phyloP scores from a whole-genome alignment of 2,113 vertebrate genomes.

The Balaenoptera acutorostrata region DNA sequence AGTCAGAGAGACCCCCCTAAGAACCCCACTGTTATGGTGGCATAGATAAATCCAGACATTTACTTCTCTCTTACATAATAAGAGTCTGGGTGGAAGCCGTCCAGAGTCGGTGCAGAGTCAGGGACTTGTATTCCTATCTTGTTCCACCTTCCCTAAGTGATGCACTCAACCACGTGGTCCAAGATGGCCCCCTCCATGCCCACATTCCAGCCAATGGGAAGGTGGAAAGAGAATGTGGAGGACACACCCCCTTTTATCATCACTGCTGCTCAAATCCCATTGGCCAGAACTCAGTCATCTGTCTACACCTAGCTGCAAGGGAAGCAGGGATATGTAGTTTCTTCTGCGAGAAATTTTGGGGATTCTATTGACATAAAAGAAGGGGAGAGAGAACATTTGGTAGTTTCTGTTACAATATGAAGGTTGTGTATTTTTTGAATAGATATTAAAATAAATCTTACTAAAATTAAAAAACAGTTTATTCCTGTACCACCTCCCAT shows the following conservation, averaged over 20 bases:
- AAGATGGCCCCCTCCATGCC: not conserved
- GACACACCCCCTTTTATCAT: not conserved
- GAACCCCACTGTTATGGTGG: not conserved
- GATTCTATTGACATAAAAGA: not conserved
- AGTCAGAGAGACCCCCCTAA: not conserved
- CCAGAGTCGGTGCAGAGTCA: not conserved
- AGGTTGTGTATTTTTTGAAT: not conserved
- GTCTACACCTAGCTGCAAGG: not conserved
- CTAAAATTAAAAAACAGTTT: not conserved
- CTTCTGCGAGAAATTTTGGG: not conserved
- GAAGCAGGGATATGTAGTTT: not conserved
- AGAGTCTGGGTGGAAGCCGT: not conserved
- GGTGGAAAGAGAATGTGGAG: not conserved
- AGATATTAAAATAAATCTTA: not conserved
- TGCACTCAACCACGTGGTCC: not conserved
- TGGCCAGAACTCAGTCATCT: not conserved
- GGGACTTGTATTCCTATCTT: not conserved
- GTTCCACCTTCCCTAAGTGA: not conserved
- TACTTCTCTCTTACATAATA: not conserved
- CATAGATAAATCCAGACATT: not conserved
- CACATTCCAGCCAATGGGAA: not conserved
- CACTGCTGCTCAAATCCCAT: not conserved
- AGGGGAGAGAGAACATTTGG: not conserved
- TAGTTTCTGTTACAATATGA: not conserved
- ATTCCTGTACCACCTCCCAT: accelerated